phyloP scores from a whole-genome alignment of 2,888 invertebrate genomes.

The Gymnosoma rotundatum region DNA sequence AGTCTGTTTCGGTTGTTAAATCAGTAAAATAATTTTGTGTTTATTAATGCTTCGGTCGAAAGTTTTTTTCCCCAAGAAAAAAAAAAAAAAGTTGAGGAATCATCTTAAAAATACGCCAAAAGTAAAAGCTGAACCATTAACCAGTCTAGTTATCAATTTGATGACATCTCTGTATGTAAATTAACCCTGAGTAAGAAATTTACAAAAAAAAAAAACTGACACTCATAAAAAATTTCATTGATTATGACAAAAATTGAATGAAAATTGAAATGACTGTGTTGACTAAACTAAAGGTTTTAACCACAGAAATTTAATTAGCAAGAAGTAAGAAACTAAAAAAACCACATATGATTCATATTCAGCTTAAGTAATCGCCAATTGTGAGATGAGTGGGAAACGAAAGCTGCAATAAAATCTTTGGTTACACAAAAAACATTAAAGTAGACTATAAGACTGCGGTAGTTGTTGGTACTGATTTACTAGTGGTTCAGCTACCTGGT shows the following conservation, averaged over 20 bases:
- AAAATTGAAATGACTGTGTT: conserved; percentile 44
- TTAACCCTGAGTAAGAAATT: conserved; percentile 58
- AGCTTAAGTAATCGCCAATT: conserved; percentile 43
- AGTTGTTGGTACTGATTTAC: conserved; percentile 30
- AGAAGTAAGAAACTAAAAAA: conserved; percentile 20
- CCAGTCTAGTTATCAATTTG: conserved; percentile 53
- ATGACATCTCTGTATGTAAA: conserved; percentile 45
- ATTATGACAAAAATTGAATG: conserved; percentile 59
- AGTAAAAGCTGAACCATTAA: conserved; percentile 31
- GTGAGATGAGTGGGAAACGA: conserved; percentile 17
- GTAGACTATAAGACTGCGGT: conserved; percentile 49
- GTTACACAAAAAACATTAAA: conserved; percentile 15
- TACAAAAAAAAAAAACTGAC: background rate
- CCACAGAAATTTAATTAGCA: conserved; percentile 43
- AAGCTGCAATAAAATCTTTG: conserved; percentile 10
- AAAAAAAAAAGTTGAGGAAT: conserved; percentile 21
- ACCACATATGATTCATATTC: conserved; percentile 59
- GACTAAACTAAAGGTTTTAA: conserved; percentile 46
- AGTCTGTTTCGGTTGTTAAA: conserved; percentile 10
- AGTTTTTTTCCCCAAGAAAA: background rate
- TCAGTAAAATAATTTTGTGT: conserved; percentile 7
- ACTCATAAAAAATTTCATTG: conserved; percentile 35
- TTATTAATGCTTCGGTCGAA: conserved; percentile 17
- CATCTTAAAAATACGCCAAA: conserved; percentile 26
- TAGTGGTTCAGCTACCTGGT: conserved; percentile 43